Evolutionary conservation across 1,140 invertebrate genomes (phyloP).

Genomic region (Marisa cornuarietis): DNA sequence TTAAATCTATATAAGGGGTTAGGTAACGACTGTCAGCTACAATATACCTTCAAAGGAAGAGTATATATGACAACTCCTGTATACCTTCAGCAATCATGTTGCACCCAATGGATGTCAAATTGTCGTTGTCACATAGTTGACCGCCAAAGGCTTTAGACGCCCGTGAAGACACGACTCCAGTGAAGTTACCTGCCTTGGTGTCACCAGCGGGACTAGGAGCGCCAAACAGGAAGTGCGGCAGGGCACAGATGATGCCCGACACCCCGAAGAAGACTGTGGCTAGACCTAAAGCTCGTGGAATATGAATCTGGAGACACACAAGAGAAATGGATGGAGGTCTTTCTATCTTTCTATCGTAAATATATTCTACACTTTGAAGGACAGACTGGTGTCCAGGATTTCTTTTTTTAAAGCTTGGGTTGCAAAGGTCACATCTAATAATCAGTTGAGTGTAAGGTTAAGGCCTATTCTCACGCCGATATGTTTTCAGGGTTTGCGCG

Average conservation of each 20-base stretch:
- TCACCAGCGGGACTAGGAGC: not conserved
- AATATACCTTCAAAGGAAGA: not conserved
- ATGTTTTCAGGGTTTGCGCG: no score
- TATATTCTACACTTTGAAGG: no score
- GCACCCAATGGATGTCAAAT: not conserved
- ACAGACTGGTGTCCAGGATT: no score
- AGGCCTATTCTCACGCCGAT: no score
- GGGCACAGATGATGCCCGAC: slow-evolving; percentile 35
- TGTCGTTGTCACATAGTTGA: not conserved
- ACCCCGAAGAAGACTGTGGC: slow-evolving; percentile 39
- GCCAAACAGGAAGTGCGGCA: slow-evolving; percentile 40
- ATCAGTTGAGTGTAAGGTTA: no score
- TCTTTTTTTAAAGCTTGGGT: no score
- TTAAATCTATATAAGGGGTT: not conserved
- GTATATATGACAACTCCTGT: not conserved
- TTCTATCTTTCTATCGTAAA: no score
- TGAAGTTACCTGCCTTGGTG: not conserved
- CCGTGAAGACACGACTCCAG: not conserved
- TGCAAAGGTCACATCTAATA: no score
- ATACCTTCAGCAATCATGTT: not conserved
- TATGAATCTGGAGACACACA: not conserved
- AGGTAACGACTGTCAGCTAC: not conserved
- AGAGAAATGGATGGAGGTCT: no score
- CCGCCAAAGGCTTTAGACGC: not conserved
- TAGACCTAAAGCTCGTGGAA: slow-evolving; percentile 16